Conservation (phyloP, 2,888 invertebrate genomes). For the Rhopalosiphum nymphaeae region DNA sequence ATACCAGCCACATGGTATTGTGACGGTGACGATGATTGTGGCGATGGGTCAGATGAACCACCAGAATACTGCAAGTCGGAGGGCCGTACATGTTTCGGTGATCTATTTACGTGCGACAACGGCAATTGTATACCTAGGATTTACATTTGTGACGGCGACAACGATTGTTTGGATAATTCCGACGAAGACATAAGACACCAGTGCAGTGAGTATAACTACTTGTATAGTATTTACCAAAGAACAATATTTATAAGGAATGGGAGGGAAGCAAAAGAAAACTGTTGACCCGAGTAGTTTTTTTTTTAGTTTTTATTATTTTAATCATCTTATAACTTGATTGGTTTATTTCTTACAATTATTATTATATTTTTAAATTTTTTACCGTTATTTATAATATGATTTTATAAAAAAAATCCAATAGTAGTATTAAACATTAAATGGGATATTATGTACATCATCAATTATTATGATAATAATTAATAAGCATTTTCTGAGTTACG, state of each 20-base stretch:
- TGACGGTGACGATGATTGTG: conserved; percentile 95
- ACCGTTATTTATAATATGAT: not conserved
- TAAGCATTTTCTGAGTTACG: not conserved
- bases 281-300: not conserved
- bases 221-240: not conserved
- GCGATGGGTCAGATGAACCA: conserved; percentile 91
- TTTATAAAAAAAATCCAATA: not conserved
- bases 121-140: conserved; percentile 96
- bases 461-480: not conserved
- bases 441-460: not conserved
- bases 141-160: conserved; percentile 95
- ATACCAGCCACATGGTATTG: conserved; percentile 98
- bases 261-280: too few relatives aligned
- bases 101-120: conserved; percentile 95
- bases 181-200: conserved; percentile 93
- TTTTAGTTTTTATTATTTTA: not conserved
- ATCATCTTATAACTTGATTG: not conserved
- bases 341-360: not conserved
- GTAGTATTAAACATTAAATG: not conserved
- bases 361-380: not conserved
- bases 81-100: conserved; percentile 93
- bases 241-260: not conserved
- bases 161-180: conserved; percentile 93
- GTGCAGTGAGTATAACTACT: conserved; percentile 77
- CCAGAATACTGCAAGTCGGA: conserved; percentile 94